These are phyloP conservation scores for Semnopithecus entellus DNA, from an alignment of 2,113 vertebrate genomes.

Conservation along the genomic window DNA sequence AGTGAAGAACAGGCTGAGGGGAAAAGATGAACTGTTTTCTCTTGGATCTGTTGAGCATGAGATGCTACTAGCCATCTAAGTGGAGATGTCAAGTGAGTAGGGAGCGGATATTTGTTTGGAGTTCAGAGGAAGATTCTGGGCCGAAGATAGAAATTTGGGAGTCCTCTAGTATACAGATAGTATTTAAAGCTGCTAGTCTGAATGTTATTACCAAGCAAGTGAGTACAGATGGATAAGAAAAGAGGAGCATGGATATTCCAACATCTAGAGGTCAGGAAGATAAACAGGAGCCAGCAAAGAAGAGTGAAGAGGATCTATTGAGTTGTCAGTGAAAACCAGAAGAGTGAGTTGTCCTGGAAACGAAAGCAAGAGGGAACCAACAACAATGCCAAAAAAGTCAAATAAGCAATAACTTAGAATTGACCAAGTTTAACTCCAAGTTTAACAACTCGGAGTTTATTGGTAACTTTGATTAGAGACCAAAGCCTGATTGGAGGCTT, in stretches of 20 bases:
- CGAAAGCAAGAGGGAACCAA: neutral
- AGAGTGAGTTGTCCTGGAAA: neutral
- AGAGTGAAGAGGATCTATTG: neutral
- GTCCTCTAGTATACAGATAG: neutral
- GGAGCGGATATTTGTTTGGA: neutral
- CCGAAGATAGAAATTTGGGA: neutral
- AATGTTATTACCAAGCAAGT: neutral
- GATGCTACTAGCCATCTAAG: neutral
- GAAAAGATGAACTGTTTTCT: neutral
- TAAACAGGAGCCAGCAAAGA: neutral
- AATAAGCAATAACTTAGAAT: neutral
- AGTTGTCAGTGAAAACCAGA: neutral
- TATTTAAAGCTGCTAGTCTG: neutral
- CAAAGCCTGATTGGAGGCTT: neutral
- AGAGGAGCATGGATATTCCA: neutral
- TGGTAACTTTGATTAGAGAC: neutral
- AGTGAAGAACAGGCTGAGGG: neutral
- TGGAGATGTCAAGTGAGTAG: neutral
- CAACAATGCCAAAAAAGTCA: neutral
- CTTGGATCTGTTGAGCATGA: neutral
- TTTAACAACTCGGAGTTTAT: neutral
- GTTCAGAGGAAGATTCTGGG: neutral
- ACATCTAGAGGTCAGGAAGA: neutral
- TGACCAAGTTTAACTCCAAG: neutral
- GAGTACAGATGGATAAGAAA: neutral